These are phyloP conservation scores for Pantala flavescens DNA, from an alignment of 1,140 invertebrate genomes.

Conservation along the genomic window DNA sequence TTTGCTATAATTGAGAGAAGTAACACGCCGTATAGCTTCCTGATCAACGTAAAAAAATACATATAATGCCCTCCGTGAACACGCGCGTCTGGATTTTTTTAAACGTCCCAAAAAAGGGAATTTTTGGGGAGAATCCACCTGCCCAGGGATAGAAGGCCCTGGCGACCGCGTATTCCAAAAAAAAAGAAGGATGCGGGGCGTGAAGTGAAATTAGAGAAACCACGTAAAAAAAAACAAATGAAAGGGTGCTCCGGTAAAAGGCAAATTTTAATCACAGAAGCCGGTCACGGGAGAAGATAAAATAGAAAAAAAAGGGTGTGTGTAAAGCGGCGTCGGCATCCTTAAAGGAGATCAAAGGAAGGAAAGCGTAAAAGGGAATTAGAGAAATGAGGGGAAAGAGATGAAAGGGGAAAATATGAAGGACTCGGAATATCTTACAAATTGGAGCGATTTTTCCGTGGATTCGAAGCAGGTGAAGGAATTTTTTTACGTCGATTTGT, in stretches of 20 bases:
- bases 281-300: background rate
- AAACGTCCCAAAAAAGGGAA: background rate
- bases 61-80: too few species aligned
- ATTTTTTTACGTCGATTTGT: too few species aligned
- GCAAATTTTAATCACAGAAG: conserved; percentile 10
- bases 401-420: too few species aligned
- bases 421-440: too few species aligned
- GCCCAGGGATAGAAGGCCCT: background rate
- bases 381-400: background rate
- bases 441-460: too few species aligned
- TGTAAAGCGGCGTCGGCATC: background rate
- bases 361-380: background rate
- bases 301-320: background rate
- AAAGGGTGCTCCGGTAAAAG: background rate
- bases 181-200: background rate
- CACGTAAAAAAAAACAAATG: background rate
- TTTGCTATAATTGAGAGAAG: too few species aligned
- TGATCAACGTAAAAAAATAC: too few species aligned
- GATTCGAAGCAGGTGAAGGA: too few species aligned
- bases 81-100: background rate
- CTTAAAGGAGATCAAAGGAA: background rate
- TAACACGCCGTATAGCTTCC: too few species aligned
- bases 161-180: background rate
- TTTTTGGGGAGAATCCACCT: background rate
- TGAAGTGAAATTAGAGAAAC: conserved; percentile 3